Evolutionary conservation across 2,888 invertebrate genomes (phyloP).

Genomic region (Fragum whitleyi): DNA sequence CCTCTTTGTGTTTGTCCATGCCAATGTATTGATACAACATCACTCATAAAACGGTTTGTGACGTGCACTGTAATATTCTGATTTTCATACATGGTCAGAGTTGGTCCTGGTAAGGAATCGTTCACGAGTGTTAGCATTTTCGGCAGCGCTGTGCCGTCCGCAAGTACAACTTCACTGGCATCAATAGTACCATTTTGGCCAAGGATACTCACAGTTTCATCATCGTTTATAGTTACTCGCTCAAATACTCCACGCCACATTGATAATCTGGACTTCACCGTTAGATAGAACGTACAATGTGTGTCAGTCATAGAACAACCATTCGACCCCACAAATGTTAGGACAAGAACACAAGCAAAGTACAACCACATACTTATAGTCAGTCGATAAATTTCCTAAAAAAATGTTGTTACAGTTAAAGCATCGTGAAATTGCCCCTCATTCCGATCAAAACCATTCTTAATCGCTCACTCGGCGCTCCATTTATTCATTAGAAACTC

Average conservation of each 20-base stretch:
- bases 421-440: no score
- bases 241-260: constrained; percentile 40
- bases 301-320: constrained; percentile 17
- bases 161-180: constrained; percentile 53
- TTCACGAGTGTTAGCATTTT: constrained; percentile 66
- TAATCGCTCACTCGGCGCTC: no score
- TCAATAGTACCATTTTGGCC: constrained; percentile 35
- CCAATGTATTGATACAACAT: constrained; percentile 72
- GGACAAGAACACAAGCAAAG: not conserved
- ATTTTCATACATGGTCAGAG: constrained; percentile 69
- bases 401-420: not conserved
- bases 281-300: constrained; percentile 36
- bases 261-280: constrained; percentile 34
- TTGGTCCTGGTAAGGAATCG: constrained; percentile 71
- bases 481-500: not conserved
- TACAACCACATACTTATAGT: not conserved
- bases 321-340: not conserved
- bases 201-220: not conserved
- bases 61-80: constrained; percentile 70
- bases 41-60: constrained; percentile 65
- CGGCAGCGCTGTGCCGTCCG: constrained; percentile 59
- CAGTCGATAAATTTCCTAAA: not conserved
- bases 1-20: constrained; percentile 73
- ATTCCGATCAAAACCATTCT: no score
- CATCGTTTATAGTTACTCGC: constrained; percentile 32